Evolutionary conservation across 2,888 invertebrate genomes (phyloP), one percentile per base, ranked within the genome.

Genomic region (Xylophagus ater): DNA sequence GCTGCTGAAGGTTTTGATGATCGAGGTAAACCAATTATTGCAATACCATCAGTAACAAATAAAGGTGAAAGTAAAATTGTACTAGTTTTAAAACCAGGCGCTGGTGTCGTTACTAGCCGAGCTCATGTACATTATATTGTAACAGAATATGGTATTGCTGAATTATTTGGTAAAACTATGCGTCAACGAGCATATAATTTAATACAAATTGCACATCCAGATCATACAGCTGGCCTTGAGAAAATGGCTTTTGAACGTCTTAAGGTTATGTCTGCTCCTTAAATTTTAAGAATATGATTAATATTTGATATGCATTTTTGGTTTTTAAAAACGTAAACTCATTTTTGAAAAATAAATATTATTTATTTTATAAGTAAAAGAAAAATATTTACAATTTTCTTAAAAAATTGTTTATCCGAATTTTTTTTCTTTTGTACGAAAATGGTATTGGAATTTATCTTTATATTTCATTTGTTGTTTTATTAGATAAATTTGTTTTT

Each of bases 121-220:
- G 90, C 88, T 0, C 93, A 94, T 60, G 86, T 86, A 0, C 87
- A 93, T 60, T 94, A 93, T 60, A 74, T 94, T 3, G 93, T 93
- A 1, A 94, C 94, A 0, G 94, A 94, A 59, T 74, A 84, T 49
- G 94, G 94, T 12, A 82, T 93, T 49, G 93, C 93, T 0, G 70
- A 78, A 41, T 67, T 94, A 33, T 93, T 92, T 62, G 94, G 94
- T 26, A 89, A 87, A 65, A 81, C 80, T 12, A 71, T 93, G 36
- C 71, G 92, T 2, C 93, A 94, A 60, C 71, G 94, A 37, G 92
- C 93, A 3, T 77, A 90, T 62, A 90, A 80, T 43, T 72, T 94
- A 4, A 93, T 94, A 55, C 72, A 81, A 47, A 78, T 94, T 24
- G 80, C 94, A 2, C 92, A 93, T 62, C 94, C 94, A 0, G 74